Conservation (phyloP, 2,888 invertebrate species). For the Amblyjoppa proteus region DNA sequence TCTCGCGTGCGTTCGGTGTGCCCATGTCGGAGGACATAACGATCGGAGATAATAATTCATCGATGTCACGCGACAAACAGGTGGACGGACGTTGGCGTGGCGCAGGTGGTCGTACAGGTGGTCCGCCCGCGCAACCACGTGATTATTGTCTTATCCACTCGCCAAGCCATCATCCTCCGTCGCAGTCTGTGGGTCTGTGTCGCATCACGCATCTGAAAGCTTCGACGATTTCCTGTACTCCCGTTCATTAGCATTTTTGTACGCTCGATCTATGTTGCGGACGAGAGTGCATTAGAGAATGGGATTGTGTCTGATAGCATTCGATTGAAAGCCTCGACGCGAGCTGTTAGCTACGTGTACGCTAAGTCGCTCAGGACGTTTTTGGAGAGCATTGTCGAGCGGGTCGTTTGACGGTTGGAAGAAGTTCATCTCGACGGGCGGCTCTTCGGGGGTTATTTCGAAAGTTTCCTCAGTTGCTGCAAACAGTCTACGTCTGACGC, state of each 20-base stretch:
- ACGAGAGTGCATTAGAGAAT: not conserved
- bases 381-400: no score
- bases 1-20: conserved; percentile 50
- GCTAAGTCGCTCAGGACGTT: no score
- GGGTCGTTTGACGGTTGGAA: no score
- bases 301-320: not conserved
- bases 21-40: conserved; percentile 40
- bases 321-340: not conserved
- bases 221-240: not conserved
- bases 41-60: conserved; percentile 64
- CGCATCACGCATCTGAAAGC: not conserved
- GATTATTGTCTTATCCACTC: conserved; percentile 18
- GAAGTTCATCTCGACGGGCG: no score
- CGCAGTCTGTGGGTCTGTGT: not conserved
- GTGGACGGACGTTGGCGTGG: conserved; percentile 51
- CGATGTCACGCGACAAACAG: conserved; percentile 68
- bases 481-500: no score
- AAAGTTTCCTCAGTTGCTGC: no score
- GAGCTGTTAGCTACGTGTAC: no score
- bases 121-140: conserved; percentile 16
- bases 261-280: not conserved
- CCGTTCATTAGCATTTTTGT: not conserved
- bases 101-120: conserved; percentile 63
- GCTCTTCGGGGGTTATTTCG: no score
- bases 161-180: conserved; percentile 1